Evolutionary conservation across 2,888 invertebrate genomes (phyloP), one percentile per base, ranked within the genome.

Genomic region (Chloromyia formosa): DNA sequence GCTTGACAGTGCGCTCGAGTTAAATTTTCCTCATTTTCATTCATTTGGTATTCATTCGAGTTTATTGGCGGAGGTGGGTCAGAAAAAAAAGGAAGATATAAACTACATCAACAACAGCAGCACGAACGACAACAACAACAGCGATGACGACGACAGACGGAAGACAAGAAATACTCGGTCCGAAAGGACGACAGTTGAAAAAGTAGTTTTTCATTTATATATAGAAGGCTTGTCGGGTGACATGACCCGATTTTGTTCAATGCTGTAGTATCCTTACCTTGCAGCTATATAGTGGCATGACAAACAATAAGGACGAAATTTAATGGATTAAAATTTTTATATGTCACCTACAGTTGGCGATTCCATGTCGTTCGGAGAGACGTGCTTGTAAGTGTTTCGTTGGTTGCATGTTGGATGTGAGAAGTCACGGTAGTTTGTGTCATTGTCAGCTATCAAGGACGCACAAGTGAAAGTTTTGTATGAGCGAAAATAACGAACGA

Each of bases 291-390:
- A 35, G 7, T 7, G 27, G 49, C 49, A 7, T 49, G 16, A n/a
- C 49, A 49, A 10, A 49, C 49, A 49, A 49, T 49, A n/a, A 12
- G 16, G 49, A n/a, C 49, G 12, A 49, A 12, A 49, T n/a, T 49
- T 49, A 49, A 49, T 49, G 49, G 49, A 49, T 49, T 49, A 49
- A 49, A 49, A 49, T 49, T 49, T 49, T 49, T 49, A 49, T n/a
- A 10, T 49, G 49, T 49, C 49, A 49, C 49, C 49, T 49, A 49
- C 14, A 49, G 16, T n/a, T 49, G 14, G 16, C 16, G 49, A 12
- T n/a, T 49, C 3, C 49, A 49, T 49, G 49, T 49, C 27, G 27
- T 35, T 35, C 27, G 27, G 7, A 35, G 27, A n/a, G 27, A 35
- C 27, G 27, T 7, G 7, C 27, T 35, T 35, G 27, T 35, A 35